Evolutionary conservation across 2,888 invertebrate species (phyloP).

Genomic region (Acleris holmiana): DNA sequence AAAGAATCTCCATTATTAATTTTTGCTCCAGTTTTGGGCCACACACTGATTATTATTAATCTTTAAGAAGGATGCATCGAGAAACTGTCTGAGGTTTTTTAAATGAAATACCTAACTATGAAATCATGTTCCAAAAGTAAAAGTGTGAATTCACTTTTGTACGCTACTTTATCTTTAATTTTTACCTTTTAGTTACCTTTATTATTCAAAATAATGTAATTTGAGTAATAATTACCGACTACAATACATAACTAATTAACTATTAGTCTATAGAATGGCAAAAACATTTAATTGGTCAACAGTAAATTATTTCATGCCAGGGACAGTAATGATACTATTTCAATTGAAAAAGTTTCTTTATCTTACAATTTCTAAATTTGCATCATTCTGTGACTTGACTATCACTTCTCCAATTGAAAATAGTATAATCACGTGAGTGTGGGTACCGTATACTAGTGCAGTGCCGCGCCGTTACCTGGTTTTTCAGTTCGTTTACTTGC

Average conservation of each 20-base stretch:
- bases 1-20: too few species aligned
- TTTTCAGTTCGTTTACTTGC: slow-evolving; percentile 95
- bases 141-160: not conserved
- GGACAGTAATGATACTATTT: slow-evolving; percentile 71
- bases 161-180: not conserved
- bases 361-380: too few species aligned
- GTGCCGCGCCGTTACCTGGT: slow-evolving; percentile 69
- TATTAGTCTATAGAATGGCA: slow-evolving; percentile 50
- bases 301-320: slow-evolving; percentile 76
- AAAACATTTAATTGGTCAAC: slow-evolving; percentile 69
- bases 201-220: not conserved
- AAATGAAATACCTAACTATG: not conserved
- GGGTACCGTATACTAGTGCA: slow-evolving; percentile 32
- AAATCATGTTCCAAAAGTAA: not conserved
- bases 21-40: too few species aligned
- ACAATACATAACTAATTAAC: not conserved
- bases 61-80: slow-evolving; percentile 1
- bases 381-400: not conserved
- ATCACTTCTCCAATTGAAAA: slow-evolving; percentile 15
- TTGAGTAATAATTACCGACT: not conserved
- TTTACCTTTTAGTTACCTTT: not conserved
- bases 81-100: not conserved
- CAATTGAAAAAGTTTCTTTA: slow-evolving; percentile 49
- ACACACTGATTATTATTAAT: too few species aligned
- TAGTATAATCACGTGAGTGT: slow-evolving; percentile 27